Base-by-base conservation (phyloP, 1,140 invertebrate species). In the Himalopsyche phryganea region DNA sequence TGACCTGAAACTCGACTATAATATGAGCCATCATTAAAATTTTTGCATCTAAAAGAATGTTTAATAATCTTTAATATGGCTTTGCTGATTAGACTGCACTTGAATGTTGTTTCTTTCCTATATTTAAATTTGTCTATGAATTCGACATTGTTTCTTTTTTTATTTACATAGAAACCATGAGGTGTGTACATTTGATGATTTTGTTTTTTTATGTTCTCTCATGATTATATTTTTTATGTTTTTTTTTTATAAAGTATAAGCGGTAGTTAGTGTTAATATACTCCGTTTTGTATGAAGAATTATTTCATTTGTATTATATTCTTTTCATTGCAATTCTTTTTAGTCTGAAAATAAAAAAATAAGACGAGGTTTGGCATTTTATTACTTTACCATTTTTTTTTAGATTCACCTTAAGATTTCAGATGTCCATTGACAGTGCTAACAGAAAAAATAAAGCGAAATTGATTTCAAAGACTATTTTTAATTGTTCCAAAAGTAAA, bases 241-340 rank as follows among this genome's bases (percentile, higher is more conserved):
- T 58, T 58, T 49, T 58, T 50, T 45, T 44, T 58, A 19, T 44
- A 45, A 58, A 47, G 44, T 50, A 36, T 45, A 46, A 44, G 36
- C 45, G 48, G 40, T 56, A 48, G 40, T 36, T 58, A 50, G 40
- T 50, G 42, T 51, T 35, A 41, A 58, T 41, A 46, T 28, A 52
- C 56, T 58, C 48, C 56, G 46, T 58, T 58, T 58, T 58, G 45
- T 58, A 58, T 58, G 50, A 58, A 23, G 38, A 58, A 58, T 33
- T 51, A 47, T 20, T 58, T 58, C 56, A 58, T 51, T 58, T 58
- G 56, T 58, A 58, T 52, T 49, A 58, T 58, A 58, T 51, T 58
- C 35, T 47, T 58, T 51, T 58, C 50, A 58, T 58, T 58, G 50
- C 49, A 58, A 51, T 58, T 58, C 50, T 51, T 58, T 58, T 58